A percentile compares a stretch with the other conserved stretches of the same genome.
These are phyloP conservation scores for Perizoma affinitatum DNA, from an alignment of 2,888 invertebrate species.

Conservation along the genomic window DNA sequence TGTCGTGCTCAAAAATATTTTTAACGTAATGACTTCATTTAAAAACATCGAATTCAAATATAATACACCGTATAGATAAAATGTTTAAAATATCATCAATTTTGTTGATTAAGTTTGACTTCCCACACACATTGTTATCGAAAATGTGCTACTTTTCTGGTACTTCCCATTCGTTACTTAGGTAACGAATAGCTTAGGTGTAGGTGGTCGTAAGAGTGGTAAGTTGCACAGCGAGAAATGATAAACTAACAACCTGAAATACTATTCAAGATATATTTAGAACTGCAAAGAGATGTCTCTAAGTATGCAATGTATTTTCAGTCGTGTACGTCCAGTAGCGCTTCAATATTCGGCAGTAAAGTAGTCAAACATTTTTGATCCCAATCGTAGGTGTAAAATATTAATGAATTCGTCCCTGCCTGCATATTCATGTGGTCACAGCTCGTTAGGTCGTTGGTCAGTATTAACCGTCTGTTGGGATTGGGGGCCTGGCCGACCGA, in stretches of 20 bases:
- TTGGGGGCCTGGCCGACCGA: conserved; percentile 22
- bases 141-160: not conserved
- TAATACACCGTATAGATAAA: conserved; percentile 6
- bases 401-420: conserved; percentile 71
- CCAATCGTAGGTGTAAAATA: conserved; percentile 53
- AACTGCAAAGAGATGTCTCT: too few relatives aligned
- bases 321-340: too few relatives aligned
- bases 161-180: too few relatives aligned
- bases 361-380: conserved; percentile 14
- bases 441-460: conserved; percentile 80
- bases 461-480: conserved; percentile 66
- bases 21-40: conserved; percentile 38
- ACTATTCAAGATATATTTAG: too few relatives aligned
- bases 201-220: too few relatives aligned
- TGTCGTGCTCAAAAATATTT: conserved; percentile 28
- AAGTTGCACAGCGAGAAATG: too few relatives aligned
- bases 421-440: conserved; percentile 80
- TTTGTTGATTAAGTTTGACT: conserved; percentile 24
- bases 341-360: not conserved
- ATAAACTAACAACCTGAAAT: too few relatives aligned
- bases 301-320: too few relatives aligned
- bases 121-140: conserved; percentile 17
- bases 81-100: conserved; percentile 12
- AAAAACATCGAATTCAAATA: conserved; percentile 33
- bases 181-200: too few relatives aligned